phyloP scores from a whole-genome alignment of 1,140 invertebrate genomes.

The Grapholita molesta region DNA sequence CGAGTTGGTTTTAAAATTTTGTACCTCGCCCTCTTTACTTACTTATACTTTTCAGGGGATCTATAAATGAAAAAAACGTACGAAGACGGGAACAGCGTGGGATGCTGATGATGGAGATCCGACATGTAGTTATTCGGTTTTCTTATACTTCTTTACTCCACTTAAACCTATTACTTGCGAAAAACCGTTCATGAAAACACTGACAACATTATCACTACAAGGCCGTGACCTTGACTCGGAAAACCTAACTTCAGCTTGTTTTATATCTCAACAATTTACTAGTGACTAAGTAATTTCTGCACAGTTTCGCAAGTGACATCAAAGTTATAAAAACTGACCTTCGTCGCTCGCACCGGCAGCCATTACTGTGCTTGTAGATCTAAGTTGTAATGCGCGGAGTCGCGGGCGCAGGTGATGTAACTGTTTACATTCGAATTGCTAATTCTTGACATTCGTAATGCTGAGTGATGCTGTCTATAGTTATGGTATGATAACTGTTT shows the following conservation, averaged over 20 bases:
- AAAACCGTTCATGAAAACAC: too few relatives aligned
- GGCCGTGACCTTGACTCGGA: background rate
- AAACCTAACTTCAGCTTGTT: background rate
- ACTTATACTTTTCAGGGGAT: too few relatives aligned
- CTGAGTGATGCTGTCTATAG: background rate
- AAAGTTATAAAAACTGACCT: conserved; percentile 9
- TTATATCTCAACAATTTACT: background rate
- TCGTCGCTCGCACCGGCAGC: background rate
- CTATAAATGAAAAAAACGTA: too few relatives aligned
- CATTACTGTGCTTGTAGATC: background rate
- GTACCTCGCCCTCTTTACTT: too few relatives aligned
- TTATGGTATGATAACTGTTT: background rate
- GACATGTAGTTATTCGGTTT: too few relatives aligned
- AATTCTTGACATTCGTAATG: background rate
- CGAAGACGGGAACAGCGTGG: too few relatives aligned
- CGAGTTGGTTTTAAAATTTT: too few relatives aligned
- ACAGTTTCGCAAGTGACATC: background rate
- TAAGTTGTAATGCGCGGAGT: background rate
- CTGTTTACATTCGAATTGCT: conserved; percentile 8
- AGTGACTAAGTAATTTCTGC: background rate
- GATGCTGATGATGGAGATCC: too few relatives aligned
- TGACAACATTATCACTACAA: too few relatives aligned
- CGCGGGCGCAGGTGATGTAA: background rate
- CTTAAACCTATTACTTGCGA: too few relatives aligned
- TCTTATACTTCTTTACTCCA: too few relatives aligned